Percentiles rank a stretch among this genome's conserved stretches.
These are phyloP conservation scores for Limnephilus lunatus DNA, from an alignment of 2,888 invertebrate species.

Conservation along the genomic window DNA sequence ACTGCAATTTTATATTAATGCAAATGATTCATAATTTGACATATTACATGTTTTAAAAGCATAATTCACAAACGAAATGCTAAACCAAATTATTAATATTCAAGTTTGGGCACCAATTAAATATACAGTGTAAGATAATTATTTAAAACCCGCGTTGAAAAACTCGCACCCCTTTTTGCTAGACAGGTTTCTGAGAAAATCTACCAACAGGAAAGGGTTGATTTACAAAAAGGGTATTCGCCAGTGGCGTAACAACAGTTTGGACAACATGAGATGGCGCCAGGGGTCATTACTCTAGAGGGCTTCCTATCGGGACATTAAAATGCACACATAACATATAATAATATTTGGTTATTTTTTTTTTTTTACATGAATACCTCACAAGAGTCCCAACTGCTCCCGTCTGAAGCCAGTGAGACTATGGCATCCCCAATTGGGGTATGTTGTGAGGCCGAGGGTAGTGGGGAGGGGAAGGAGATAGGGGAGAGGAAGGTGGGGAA, in stretches of 20 bases:
- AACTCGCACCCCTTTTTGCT: not conserved
- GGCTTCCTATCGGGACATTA: not conserved
- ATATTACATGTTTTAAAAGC: not conserved
- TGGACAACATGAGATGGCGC: not conserved
- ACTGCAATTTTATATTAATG: not conserved
- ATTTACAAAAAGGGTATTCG: not conserved
- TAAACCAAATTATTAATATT: not conserved
- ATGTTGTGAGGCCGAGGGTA: too few relatives aligned
- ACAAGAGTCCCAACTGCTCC: too few relatives aligned
- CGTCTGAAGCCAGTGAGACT: too few relatives aligned
- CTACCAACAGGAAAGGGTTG: not conserved
- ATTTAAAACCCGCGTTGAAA: not conserved
- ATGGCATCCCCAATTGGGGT: too few relatives aligned
- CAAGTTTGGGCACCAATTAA: not conserved
- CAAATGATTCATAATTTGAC: not conserved
- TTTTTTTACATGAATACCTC: too few relatives aligned
- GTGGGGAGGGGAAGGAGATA: too few relatives aligned
- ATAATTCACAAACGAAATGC: not conserved
- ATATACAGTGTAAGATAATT: not conserved
- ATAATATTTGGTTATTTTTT: not conserved
- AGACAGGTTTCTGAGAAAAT: not conserved
- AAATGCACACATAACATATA: not conserved
- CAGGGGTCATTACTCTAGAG: not conserved
- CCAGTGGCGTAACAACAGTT: not conserved
- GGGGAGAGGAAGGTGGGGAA: too few relatives aligned